Evolutionary conservation across 2,113 vertebrate species (phyloP).

Genomic region (Sigmodon hispidus): DNA sequence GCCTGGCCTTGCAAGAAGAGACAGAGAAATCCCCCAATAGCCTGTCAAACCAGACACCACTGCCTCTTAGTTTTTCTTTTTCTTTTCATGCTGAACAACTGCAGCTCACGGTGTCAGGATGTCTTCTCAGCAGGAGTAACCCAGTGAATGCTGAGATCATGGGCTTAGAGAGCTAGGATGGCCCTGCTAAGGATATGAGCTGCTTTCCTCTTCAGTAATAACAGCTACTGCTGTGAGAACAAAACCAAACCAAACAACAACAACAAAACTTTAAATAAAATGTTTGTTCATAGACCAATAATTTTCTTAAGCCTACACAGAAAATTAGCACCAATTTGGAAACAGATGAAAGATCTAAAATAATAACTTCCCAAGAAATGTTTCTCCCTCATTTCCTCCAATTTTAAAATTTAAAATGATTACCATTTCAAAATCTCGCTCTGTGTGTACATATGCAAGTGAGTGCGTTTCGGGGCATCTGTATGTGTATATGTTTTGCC

Average conservation of each 20-base stretch:
- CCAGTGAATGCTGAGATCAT: background rate
- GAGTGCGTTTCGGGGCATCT: background rate
- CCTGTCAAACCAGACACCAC: background rate
- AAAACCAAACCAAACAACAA: slow-evolving; percentile 28
- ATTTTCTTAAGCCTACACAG: slow-evolving; percentile 74
- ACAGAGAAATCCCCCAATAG: background rate
- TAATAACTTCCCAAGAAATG: slow-evolving; percentile 73
- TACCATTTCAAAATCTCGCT: slow-evolving; percentile 71
- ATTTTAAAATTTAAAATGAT: slow-evolving; percentile 79
- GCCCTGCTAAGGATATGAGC: background rate
- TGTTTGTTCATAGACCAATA: slow-evolving; percentile 75
- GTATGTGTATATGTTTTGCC: slow-evolving; percentile 62
- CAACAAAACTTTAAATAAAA: slow-evolving; percentile 71
- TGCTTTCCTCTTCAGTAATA: background rate
- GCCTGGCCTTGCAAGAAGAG: background rate
- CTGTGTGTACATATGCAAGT: background rate
- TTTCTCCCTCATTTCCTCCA: slow-evolving; percentile 78
- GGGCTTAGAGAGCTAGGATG: background rate
- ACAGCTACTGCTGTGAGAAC: background rate
- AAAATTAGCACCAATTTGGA: slow-evolving; percentile 78
- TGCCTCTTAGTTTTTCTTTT: background rate
- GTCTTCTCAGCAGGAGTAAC: background rate
- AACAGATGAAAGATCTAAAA: slow-evolving; percentile 78
- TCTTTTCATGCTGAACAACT: background rate
- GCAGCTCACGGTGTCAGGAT: background rate